phyloP scores from a whole-genome alignment of 2,113 vertebrate genomes.

The Haplotaxodon microlepis region DNA sequence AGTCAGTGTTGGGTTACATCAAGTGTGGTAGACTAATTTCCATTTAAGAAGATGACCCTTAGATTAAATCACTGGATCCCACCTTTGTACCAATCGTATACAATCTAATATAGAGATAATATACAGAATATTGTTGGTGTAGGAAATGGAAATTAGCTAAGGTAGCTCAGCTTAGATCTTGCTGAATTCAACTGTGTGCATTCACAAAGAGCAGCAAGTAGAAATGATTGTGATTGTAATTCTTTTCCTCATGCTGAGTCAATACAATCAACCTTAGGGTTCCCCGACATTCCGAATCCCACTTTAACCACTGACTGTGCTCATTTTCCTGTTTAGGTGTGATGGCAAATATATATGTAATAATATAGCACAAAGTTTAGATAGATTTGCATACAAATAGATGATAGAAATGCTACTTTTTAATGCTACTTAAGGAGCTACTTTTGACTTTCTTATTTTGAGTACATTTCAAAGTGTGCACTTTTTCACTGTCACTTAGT shows the following conservation, averaged over 20 bases:
- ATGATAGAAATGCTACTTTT: background rate
- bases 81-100: background rate
- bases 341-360: background rate
- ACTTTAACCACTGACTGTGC: background rate
- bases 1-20: background rate
- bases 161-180: rapidly evolving
- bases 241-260: background rate
- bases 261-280: background rate
- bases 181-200: background rate
- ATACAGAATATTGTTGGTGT: background rate
- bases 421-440: background rate
- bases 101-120: background rate
- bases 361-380: background rate
- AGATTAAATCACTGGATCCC: background rate
- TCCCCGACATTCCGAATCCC: background rate
- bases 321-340: background rate
- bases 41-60: background rate
- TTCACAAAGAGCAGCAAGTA: background rate
- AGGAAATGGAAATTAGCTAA: background rate
- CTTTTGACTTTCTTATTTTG: background rate
- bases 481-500: background rate
- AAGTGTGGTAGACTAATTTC: background rate
- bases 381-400: background rate
- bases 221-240: background rate
- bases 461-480: background rate